Evolutionary conservation across 2,888 invertebrate species (phyloP), one percentile per base, ranked within the genome.

Genomic region (Drosophila tanythrix): DNA sequence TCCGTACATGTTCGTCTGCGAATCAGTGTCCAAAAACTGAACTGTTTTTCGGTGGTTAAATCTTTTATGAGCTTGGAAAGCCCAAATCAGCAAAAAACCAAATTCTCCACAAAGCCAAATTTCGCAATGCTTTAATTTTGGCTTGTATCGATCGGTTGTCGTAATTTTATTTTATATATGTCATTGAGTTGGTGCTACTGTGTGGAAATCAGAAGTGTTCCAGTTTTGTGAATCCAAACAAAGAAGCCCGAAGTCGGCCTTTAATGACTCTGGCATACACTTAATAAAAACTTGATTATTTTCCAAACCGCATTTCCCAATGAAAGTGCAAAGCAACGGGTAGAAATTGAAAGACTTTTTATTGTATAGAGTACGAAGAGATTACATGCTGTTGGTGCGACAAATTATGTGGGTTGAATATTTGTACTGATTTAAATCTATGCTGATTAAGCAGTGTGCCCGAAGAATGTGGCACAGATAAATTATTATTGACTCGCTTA

Each of bases 51-150:
- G 36, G 33, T 38, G 36, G 21, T 31, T 25, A 36, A 46, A 71
- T 72, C 75, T 84, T 84, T 76, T 84, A 83, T 80, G 68, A 69
- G 69, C 35, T 63, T 40, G 48, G 35, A 64, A 70, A 31, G 18
- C 25, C 10, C 2, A n/a, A 36, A 55, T 77, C 81, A 81, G 79
- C 79, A 71, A 66, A 76, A 68, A 60, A 38, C 18, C 10, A 10
- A 57, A 48, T 62, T 67, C 48, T 27, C 21, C 25, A 48, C 40
- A 31, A 52, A 35, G 53, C 29, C 43, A 67, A 73, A 73, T 71
- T 63, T 13, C 33, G 76, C 70, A 64, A 74, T 15, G 50, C 5
- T 35, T 25, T 29, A 6, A 55, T 59, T 72, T 76, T 87, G 43
- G 76, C 60, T 74, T 35, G 62, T 72, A 61, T 60, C 51, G 52